These are phyloP conservation scores for Casuarius casuarius DNA, from an alignment of 2,113 vertebrate species.

Conservation along the genomic window DNA sequence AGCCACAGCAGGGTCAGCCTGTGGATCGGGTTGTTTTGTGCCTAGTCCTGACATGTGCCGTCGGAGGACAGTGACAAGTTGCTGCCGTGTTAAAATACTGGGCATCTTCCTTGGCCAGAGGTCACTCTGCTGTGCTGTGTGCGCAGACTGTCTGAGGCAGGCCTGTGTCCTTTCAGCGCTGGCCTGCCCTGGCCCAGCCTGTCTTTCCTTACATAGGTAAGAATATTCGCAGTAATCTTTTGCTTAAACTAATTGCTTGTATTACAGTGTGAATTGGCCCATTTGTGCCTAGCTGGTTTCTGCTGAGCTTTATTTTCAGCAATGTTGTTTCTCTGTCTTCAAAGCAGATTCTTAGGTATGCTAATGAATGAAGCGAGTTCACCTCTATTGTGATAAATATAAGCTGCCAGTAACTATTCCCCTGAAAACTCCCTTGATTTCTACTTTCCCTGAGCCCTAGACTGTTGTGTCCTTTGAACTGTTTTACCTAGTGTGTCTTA, in stretches of 20 bases:
- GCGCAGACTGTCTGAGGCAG: neutral
- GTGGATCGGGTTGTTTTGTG: neutral
- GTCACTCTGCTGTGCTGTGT: neutral
- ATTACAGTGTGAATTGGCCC: neutral
- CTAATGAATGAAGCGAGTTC: neutral
- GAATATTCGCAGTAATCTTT: neutral
- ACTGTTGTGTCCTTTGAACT: neutral
- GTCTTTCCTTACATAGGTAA: rapidly evolving
- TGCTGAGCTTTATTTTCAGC: neutral
- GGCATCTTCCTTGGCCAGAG: neutral
- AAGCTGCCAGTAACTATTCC: neutral
- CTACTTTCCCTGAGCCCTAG: neutral
- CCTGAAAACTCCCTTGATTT: neutral
- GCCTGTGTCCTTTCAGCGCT: no score
- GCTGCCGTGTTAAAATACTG: neutral
- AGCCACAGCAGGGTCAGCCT: neutral
- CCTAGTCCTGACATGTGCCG: neutral
- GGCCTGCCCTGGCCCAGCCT: neutral
- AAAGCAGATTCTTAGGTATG: neutral
- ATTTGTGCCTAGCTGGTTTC: neutral
- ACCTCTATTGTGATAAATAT: neutral
- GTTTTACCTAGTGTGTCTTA: neutral
- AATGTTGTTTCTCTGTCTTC: neutral
- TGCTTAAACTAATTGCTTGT: neutral
- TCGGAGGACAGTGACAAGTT: rapidly evolving